Evolutionary conservation across 2,797 vertebrate species (phyloP).

Genomic region (Capromys pilorides): DNA sequence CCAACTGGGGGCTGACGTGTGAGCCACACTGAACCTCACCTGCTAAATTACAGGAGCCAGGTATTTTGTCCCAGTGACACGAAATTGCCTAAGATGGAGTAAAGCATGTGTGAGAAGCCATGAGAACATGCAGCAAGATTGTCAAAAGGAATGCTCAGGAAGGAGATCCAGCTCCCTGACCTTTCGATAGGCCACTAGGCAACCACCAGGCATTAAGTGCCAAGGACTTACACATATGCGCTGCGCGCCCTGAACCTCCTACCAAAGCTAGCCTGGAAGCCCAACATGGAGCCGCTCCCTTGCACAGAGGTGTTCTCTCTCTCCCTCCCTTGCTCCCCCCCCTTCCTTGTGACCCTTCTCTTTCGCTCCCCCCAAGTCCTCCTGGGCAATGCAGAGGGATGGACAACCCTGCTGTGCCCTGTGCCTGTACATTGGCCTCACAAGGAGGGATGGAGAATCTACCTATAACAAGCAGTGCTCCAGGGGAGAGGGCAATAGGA

Average conservation of each 20-base stretch:
- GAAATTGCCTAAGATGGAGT: background rate
- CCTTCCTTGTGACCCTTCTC: too few species aligned
- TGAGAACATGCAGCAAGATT: background rate
- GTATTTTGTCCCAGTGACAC: background rate
- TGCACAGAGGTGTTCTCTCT: background rate
- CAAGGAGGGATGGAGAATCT: background rate
- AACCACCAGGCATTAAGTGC: background rate
- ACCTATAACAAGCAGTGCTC: background rate
- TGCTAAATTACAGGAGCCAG: background rate
- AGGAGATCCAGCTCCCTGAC: background rate
- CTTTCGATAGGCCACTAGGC: background rate
- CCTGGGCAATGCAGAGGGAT: accelerated
- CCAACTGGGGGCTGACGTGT: background rate
- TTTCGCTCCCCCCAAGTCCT: too few species aligned
- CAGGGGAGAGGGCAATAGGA: background rate
- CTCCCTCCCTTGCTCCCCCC: background rate
- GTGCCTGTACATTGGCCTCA: accelerated
- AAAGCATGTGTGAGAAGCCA: background rate
- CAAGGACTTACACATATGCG: accelerated
- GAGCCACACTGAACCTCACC: background rate
- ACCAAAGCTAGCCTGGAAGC: background rate
- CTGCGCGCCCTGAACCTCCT: background rate
- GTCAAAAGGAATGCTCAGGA: background rate
- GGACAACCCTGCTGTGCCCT: background rate
- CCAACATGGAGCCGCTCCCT: background rate